Base-by-base conservation (phyloP, 2,113 vertebrate species). In the Cavia aperea region DNA sequence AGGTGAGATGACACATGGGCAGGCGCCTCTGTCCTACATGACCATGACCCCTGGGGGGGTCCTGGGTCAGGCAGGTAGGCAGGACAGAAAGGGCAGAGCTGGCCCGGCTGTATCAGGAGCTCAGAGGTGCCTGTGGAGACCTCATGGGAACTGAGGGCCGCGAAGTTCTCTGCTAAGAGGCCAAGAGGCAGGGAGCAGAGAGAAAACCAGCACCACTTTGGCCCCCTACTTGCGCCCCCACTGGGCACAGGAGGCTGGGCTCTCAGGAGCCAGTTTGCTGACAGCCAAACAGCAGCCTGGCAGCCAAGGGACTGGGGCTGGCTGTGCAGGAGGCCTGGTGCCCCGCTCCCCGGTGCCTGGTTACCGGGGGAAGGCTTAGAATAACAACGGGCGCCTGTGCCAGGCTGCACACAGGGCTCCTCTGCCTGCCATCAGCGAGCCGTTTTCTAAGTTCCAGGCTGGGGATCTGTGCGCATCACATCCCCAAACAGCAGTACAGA, bases 361-460 rank as follows among this genome's bases (percentile, higher is more conserved):
- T 96, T 94, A 91, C 94, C 60, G 46, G 60, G 81, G 46, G 33
- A 54, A 85, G 90, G 91, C 33, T 63, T 81, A 70, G 93, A 94
- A 96, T 94, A 94, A 94, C 96, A 96, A 78, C 81, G 16, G 18
- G 66, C n/a, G 75, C 60, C 83, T 75, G 81, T 7, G 5, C 46
- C 49, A 46, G 24, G 26, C 72, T 58, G 84, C 68, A 65, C 81
- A 23, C 29, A 18, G 72, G 72, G 79, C 68, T 58, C 26, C 33
- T 49, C 60, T 54, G 70, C 58, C 62, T 51, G 75, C 51, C 5
- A 4, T 81, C 94, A 89, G 88, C 82, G 81, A 78, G 89, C 73
- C 60, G 12, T 26, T 36, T 81, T 82, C n/a, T 36, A 77, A 49
- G n/a, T 31, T 65, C 66, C 72, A 49, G 58, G 18, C 19, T 36